These are phyloP conservation scores for Watsonalla binaria DNA, from an alignment of 2,888 invertebrate genomes.

Conservation along the genomic window DNA sequence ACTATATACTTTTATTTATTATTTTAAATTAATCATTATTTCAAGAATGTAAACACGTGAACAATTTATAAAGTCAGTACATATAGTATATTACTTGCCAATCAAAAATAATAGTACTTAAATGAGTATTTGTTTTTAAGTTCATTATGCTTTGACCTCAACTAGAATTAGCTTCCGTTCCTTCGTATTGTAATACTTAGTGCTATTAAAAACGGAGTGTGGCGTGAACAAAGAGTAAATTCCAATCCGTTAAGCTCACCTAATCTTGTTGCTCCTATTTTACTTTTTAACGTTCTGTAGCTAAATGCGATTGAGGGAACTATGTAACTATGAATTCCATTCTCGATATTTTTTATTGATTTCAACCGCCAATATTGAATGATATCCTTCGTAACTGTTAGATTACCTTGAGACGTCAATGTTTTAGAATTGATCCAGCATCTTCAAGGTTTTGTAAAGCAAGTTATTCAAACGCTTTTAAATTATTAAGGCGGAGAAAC, in stretches of 20 bases:
- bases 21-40: too few relatives aligned
- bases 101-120: too few relatives aligned
- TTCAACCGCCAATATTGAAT: neutral
- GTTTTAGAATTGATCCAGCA: too few relatives aligned
- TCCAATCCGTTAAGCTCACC: slow-evolving; percentile 47
- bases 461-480: too few relatives aligned
- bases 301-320: slow-evolving; percentile 22
- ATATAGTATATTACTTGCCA: too few relatives aligned
- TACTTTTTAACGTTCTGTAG: slow-evolving; percentile 37
- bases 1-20: too few relatives aligned
- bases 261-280: slow-evolving; percentile 43
- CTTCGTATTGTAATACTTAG: neutral
- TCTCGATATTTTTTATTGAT: slow-evolving; percentile 9
- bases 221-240: slow-evolving; percentile 45
- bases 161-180: neutral
- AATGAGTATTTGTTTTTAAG: neutral
- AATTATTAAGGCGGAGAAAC: too few relatives aligned
- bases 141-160: neutral
- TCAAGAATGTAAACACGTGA: too few relatives aligned
- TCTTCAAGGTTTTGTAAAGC: too few relatives aligned
- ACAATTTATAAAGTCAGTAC: too few relatives aligned
- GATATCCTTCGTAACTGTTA: neutral
- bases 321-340: slow-evolving; percentile 21
- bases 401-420: neutral
- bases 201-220: slow-evolving; percentile 22